Evolutionary conservation across 2,113 vertebrate species (phyloP).

Genomic region (Nipponia nippon): DNA sequence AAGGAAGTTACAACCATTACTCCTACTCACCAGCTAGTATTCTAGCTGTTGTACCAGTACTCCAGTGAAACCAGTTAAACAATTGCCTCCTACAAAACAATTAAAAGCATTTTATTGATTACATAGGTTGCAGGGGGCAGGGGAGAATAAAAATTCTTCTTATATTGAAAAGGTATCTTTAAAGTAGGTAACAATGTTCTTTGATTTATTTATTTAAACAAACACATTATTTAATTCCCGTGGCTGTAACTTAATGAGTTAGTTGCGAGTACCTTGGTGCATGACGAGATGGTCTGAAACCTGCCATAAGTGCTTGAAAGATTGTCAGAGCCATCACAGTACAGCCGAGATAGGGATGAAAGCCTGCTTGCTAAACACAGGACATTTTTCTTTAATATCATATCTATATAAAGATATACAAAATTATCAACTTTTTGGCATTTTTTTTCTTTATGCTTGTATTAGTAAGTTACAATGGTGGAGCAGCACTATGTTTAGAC

Average conservation of each 20-base stretch:
- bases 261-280: slow-evolving; percentile 72
- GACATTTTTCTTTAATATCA: not conserved
- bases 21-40: slow-evolving; percentile 81
- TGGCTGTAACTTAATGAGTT: not conserved
- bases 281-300: slow-evolving; percentile 76
- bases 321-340: slow-evolving; percentile 74
- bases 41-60: slow-evolving; percentile 76
- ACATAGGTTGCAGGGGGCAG: not conserved
- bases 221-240: not conserved
- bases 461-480: not conserved
- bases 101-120: not conserved
- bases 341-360: slow-evolving; percentile 84
- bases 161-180: no score
- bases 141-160: no score
- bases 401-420: not conserved
- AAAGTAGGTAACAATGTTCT: no score
- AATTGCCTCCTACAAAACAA: slow-evolving; percentile 75
- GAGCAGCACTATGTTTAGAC: not conserved
- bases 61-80: slow-evolving; percentile 86
- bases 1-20: not conserved
- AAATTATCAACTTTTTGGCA: no score
- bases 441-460: not conserved
- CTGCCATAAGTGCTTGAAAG: slow-evolving; percentile 80
- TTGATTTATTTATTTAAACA: not conserved
- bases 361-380: slow-evolving; percentile 79